These are phyloP conservation scores for Abrostola triplasia DNA, from an alignment of 2,888 invertebrate species.

Conservation along the genomic window DNA sequence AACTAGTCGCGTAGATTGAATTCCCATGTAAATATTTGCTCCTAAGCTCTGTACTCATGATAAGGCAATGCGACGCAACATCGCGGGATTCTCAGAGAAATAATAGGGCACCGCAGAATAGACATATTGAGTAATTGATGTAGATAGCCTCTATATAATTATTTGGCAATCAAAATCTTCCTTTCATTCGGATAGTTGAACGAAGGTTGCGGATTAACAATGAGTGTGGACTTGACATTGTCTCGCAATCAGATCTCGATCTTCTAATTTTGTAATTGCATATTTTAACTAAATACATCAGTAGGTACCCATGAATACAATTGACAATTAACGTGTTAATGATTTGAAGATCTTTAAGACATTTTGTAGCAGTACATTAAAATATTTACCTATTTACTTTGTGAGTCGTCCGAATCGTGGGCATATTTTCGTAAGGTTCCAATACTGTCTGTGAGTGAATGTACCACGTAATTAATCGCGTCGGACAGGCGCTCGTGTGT, in stretches of 20 bases:
- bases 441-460: conserved; percentile 29
- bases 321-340: too few relatives aligned
- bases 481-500: conserved; percentile 4
- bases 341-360: too few relatives aligned
- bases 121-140: conserved; percentile 52
- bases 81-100: conserved; percentile 47
- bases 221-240: conserved; percentile 47
- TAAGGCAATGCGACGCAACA: conserved; percentile 45
- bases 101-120: conserved; percentile 49
- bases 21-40: conserved; percentile 52
- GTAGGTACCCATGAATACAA: not conserved
- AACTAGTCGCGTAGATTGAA: conserved; percentile 43
- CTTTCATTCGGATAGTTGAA: conserved; percentile 44
- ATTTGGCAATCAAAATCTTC: conserved; percentile 56
- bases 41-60: conserved; percentile 33
- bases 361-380: too few relatives aligned
- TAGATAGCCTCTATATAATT: conserved; percentile 46
- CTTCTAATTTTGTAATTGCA: not conserved
- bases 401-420: conserved; percentile 8
- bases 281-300: not conserved
- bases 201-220: conserved; percentile 48
- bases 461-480: conserved; percentile 5
- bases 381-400: not conserved
- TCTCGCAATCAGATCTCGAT: conserved; percentile 35
- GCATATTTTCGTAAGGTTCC: conserved; percentile 16